Evolutionary conservation across 2,888 invertebrate species (phyloP).

Genomic region (Leptinotarsa haldemani): DNA sequence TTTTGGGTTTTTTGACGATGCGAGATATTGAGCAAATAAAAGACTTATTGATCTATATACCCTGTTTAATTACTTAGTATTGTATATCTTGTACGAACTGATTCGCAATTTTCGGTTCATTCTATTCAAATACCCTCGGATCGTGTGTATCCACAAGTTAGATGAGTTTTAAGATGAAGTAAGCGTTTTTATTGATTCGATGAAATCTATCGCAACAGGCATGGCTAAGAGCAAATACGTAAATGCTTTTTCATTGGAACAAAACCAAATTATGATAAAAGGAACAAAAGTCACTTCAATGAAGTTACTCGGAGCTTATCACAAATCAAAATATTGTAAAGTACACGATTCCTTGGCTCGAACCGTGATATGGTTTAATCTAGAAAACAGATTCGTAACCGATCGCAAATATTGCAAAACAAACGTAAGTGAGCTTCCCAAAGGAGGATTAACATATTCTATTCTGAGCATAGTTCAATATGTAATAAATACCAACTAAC

Average conservation of each 20-base stretch:
- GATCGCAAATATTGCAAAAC: conserved; percentile 49
- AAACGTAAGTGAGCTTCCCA: conserved; percentile 41
- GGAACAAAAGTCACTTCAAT: conserved; percentile 48
- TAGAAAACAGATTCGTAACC: conserved; percentile 49
- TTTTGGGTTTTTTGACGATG: no score
- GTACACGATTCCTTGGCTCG: conserved; percentile 50
- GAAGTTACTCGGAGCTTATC: conserved; percentile 51
- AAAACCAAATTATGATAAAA: conserved; percentile 52
- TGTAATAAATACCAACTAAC: conserved; percentile 41
- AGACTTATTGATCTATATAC: no score
- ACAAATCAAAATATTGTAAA: conserved; percentile 50
- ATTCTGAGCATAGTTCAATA: conserved; percentile 35
- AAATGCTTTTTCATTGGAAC: conserved; percentile 47
- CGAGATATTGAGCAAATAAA: no score
- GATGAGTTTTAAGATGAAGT: conserved; percentile 43
- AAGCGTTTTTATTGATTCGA: conserved; percentile 44
- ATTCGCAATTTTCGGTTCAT: not conserved
- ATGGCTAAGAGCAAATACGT: conserved; percentile 34
- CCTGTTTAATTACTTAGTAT: no score
- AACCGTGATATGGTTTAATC: conserved; percentile 50
- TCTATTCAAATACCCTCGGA: not conserved
- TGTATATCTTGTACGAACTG: not conserved
- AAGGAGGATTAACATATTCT: conserved; percentile 45
- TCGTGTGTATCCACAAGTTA: conserved; percentile 39
- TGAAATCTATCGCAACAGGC: conserved; percentile 42